phyloP scores from a whole-genome alignment of 2,888 invertebrate species.

The Ligdia adustata region DNA sequence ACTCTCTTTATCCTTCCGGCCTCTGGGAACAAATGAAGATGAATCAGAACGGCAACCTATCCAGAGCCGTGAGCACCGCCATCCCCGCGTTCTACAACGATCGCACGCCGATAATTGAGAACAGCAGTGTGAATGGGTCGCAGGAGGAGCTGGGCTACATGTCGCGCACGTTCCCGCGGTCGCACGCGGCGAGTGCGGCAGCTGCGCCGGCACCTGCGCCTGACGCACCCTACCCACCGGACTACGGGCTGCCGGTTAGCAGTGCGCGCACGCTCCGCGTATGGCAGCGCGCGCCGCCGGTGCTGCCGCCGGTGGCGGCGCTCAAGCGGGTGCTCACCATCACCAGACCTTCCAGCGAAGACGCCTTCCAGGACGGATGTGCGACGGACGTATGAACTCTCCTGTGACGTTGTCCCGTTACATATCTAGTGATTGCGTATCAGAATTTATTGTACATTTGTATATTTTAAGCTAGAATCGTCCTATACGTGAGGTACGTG shows the following conservation, averaged over 20 bases:
- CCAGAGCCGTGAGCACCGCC: constrained; percentile 83
- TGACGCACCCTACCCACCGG: constrained; percentile 87
- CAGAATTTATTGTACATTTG: constrained; percentile 62
- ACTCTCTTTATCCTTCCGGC: constrained; percentile 91
- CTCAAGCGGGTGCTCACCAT: constrained; percentile 92
- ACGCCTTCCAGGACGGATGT: constrained; percentile 96
- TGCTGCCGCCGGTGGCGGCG: constrained; percentile 93
- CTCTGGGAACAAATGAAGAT: constrained; percentile 88
- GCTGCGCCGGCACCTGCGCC: constrained; percentile 71
- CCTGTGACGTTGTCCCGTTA: constrained; percentile 42
- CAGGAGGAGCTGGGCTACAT: constrained; percentile 85
- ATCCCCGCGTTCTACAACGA: constrained; percentile 87
- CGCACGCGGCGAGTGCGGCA: constrained; percentile 64
- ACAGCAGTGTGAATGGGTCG: constrained; percentile 83
- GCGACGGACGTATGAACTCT: constrained; percentile 92
- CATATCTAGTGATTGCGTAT: constrained; percentile 57
- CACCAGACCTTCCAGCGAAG: constrained; percentile 94
- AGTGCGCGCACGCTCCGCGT: constrained; percentile 91
- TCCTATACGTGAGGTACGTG: constrained; percentile 66
- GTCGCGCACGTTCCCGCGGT: constrained; percentile 85
- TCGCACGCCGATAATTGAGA: constrained; percentile 89
- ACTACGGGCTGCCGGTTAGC: constrained; percentile 90
- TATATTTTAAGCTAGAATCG: constrained; percentile 54
- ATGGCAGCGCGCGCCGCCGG: constrained; percentile 94
- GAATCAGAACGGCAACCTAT: constrained; percentile 79